Conservation (phyloP, 2,113 vertebrate species). For the Falcunculus frontatus region DNA sequence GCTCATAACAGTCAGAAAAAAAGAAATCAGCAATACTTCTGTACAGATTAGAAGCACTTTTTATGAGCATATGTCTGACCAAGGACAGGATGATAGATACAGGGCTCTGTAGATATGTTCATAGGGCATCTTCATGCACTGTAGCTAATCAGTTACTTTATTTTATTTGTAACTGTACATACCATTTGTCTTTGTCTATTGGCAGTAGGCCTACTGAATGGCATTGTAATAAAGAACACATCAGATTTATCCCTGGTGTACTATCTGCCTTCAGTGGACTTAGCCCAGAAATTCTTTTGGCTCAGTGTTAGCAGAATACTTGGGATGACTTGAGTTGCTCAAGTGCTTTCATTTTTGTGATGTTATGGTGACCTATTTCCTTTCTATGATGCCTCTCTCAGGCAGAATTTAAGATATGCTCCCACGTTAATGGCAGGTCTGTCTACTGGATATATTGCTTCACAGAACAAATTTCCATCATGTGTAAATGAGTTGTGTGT, state of each 20-base stretch:
- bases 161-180: not conserved
- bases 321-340: not conserved
- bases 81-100: not conserved
- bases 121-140: not conserved
- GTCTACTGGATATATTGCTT: not conserved
- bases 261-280: not conserved
- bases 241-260: not conserved
- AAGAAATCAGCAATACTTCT: not conserved
- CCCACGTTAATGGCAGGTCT: not conserved
- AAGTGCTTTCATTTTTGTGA: not conserved
- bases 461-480: not conserved
- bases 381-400: not conserved
- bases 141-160: not conserved
- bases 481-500: not conserved
- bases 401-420: not conserved
- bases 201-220: not conserved
- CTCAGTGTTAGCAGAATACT: not conserved
- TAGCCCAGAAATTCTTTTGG: not conserved
- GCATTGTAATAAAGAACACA: not conserved
- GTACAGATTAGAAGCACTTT: not conserved
- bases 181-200: not conserved
- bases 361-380: not conserved
- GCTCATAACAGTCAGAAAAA: not conserved
- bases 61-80: not conserved
- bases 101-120: not conserved